These are phyloP conservation scores for Parauchenoglanis punctatus DNA, from an alignment of 2,797 vertebrate species.

Conservation along the genomic window DNA sequence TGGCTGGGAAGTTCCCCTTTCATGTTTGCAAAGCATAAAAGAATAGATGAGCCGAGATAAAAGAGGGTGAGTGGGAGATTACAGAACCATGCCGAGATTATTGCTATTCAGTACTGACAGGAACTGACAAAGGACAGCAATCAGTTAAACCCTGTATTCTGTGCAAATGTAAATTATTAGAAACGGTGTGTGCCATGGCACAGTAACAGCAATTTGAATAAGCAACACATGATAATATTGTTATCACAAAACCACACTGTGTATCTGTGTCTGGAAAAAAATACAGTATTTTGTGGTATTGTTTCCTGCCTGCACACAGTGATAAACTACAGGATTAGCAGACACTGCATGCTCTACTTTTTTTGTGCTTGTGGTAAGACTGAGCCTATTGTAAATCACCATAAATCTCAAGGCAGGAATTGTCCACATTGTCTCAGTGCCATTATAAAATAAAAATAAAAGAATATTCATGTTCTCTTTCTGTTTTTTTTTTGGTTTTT, in stretches of 20 bases:
- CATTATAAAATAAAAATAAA: background rate
- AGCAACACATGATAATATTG: background rate
- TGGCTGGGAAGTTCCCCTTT: constrained; percentile 80
- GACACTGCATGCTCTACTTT: constrained; percentile 64
- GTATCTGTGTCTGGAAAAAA: constrained; percentile 1
- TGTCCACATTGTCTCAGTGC: background rate
- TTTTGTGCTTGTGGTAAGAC: constrained; percentile 50
- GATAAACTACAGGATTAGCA: constrained; percentile 66
- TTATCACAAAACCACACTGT: constrained; percentile 24
- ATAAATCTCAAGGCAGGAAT: background rate
- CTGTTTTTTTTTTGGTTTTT: background rate
- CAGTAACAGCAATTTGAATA: constrained; percentile 15
- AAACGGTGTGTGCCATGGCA: background rate
- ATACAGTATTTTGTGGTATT: constrained; percentile 39
- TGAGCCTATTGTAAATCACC: constrained; percentile 19
- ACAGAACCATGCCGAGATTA: constrained; percentile 65
- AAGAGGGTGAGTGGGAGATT: constrained; percentile 52
- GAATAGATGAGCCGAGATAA: constrained; percentile 48
- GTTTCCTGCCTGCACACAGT: constrained; percentile 71
- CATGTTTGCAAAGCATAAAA: constrained; percentile 54
- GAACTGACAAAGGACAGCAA: constrained; percentile 20
- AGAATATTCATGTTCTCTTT: background rate
- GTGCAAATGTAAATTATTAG: background rate
- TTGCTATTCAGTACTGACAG: constrained; percentile 28
- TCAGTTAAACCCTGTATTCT: background rate